Base-by-base conservation (phyloP, 2,113 vertebrate species). In the Fregetta grallaria region DNA sequence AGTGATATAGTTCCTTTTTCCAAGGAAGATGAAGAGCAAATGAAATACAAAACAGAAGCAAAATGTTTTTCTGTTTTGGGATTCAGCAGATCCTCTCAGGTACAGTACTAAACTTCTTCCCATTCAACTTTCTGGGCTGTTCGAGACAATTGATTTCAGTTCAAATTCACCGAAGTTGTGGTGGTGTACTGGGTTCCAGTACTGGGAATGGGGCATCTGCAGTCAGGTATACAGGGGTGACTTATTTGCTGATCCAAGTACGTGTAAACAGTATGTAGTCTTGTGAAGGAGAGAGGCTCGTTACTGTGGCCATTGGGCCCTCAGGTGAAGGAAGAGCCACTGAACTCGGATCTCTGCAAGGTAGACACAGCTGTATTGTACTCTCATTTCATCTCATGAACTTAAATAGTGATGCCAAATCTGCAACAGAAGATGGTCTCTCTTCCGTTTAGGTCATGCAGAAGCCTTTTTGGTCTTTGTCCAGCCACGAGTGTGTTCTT, bases 1-100 rank as follows among this genome's bases (percentile, higher is more conserved):
- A 99, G 99, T 76, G 99, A 99, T 96, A 99, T 99, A 50, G 87
- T 99, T 93, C 99, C 99, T 62, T 99, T 99, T 97, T 99, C 99
- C 73, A 99, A 99, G 98, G 98, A 99, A 80, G 99, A 99, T 96
- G 98, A 99, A 96, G 99, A 99, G 6, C 99, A 99, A 97, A 99
- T 99, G 99, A 99, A 98, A 94, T 99, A 99, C 97, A 99, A 98
- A 97, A 98, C 98, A 1, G 99, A 99, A 87, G 99, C 97, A 49
- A 99, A 99, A 95, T 99, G 99, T 94, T 99, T 99, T 94, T 98
- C 99, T 86, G 98, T 99, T 72, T 97, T 99, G 70, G 99, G 99
- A 85, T 99, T 99, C 94, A 97, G 98, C 89, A 99, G 98, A 95
- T 97, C 99, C 84, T 98, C 96, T 91, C 92, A 97, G 98, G 99